These are phyloP conservation scores for Lithophane leautieri DNA, from an alignment of 2,888 invertebrate species.

Conservation along the genomic window DNA sequence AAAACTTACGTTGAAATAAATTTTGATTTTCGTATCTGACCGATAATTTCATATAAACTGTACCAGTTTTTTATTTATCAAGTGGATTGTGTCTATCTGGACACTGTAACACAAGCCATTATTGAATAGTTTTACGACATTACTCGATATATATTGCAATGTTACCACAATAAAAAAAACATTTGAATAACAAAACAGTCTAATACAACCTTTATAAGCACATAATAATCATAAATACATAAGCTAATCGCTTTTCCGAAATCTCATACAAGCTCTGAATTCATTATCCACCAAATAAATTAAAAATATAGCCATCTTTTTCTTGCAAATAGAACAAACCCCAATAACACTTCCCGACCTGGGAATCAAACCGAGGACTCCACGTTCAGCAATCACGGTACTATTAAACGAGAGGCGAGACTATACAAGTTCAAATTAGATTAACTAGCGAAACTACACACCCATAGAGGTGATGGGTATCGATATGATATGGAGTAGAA, in stretches of 20 bases:
- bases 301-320: background rate
- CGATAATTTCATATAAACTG: background rate
- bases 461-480: no score
- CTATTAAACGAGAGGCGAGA: background rate
- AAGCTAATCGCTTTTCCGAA: conserved; percentile 43
- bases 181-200: conserved; percentile 1
- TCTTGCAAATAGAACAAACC: background rate
- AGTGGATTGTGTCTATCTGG: background rate
- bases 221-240: conserved; percentile 37
- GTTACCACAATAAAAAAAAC: conserved; percentile 3
- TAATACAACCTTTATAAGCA: conserved; percentile 53
- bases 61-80: background rate
- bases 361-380: background rate
- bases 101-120: background rate
- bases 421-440: background rate
- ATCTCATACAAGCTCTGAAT: conserved; percentile 27
- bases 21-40: background rate
- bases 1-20: no score
- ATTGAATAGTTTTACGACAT: background rate
- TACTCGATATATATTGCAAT: conserved; percentile 29
- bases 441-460: background rate
- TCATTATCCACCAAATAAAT: background rate
- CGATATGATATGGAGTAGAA: no score
- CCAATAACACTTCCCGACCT: background rate
- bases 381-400: no score